Evolutionary conservation across 1,140 invertebrate genomes (phyloP), one percentile per base, ranked within the genome.

Genomic region (Polyergus mexicanus): DNA sequence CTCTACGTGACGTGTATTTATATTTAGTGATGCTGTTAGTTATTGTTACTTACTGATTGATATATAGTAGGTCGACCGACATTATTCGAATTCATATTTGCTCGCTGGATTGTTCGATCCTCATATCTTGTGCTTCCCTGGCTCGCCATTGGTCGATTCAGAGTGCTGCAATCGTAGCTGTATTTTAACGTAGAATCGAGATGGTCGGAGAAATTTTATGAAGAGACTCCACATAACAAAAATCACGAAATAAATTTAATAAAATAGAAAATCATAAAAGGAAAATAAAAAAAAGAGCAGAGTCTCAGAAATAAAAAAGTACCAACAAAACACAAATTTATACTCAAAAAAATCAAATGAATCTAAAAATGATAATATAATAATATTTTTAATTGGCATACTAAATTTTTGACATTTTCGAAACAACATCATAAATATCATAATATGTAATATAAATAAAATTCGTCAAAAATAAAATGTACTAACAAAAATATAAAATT

Each of bases 91-190:
- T 96, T 95, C 84, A 92, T 89, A 92, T 95, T 95, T 93, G 96
- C 92, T 97, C 96, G 94, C 97, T 98, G 95, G 93, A 98, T 98
- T 22, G 98, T 98, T 94, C 98, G 96, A 95, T 99, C 98, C 95
- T 99, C 98, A 95, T 99, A 99, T 84, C 98, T 96, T 58, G 98
- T 98, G 90, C 98, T 98, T 86, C 98, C 98, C 94, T 99, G 98
- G 89, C 98, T 98, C 47, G 98, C 98, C 97, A 99, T 99, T 72
- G 98, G 98, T 92, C 98, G 96, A 95, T 98, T 98, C 68, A 99
- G 96, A 71, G 98, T 99, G 94, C 97, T 98, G 91, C 92, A 95
- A 94, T 95, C 95, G 92, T 95, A 95, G 91, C 95, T 95, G 78
- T 35, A 88, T 90, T 72, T 93, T 75, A 93, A 93, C 91, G 91